A percentile compares a stretch with the other conserved stretches of the same genome.
Evolutionary conservation across 2,888 invertebrate genomes (phyloP).

Genomic region (Bombylius discolor): DNA sequence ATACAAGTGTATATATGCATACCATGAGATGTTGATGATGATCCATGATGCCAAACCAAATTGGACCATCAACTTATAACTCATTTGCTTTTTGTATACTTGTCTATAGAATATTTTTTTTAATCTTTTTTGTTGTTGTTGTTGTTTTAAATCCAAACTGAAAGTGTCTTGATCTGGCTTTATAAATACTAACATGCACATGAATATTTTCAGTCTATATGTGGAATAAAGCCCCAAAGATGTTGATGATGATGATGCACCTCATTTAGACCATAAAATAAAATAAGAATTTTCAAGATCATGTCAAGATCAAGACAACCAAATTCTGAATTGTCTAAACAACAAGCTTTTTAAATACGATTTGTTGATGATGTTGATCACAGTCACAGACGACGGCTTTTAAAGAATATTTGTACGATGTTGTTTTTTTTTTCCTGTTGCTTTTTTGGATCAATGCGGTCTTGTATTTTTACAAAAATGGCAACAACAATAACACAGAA

Average conservation of each 20-base stretch:
- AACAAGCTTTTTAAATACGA: constrained; percentile 4
- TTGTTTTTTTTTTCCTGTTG: too few relatives aligned
- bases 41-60: background rate
- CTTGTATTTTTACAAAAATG: background rate
- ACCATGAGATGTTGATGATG: background rate
- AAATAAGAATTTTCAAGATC: constrained; percentile 3
- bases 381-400: background rate
- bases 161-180: background rate
- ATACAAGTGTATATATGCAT: background rate
- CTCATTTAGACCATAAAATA: too few relatives aligned
- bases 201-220: background rate
- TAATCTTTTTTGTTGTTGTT: too few relatives aligned
- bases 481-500: background rate
- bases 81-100: background rate
- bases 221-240: too few relatives aligned
- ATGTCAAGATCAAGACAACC: constrained; percentile 9
- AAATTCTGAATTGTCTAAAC: constrained; percentile 8
- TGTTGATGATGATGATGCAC: too few relatives aligned
- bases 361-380: background rate
- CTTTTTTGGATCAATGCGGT: too few relatives aligned
- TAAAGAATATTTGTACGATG: too few relatives aligned
- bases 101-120: too few relatives aligned
- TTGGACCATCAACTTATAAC: background rate
- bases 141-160: background rate
- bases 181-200: background rate